These are phyloP conservation scores for Mormyrus hasselquistii DNA, from an alignment of 2,797 vertebrate genomes.

Conservation along the genomic window DNA sequence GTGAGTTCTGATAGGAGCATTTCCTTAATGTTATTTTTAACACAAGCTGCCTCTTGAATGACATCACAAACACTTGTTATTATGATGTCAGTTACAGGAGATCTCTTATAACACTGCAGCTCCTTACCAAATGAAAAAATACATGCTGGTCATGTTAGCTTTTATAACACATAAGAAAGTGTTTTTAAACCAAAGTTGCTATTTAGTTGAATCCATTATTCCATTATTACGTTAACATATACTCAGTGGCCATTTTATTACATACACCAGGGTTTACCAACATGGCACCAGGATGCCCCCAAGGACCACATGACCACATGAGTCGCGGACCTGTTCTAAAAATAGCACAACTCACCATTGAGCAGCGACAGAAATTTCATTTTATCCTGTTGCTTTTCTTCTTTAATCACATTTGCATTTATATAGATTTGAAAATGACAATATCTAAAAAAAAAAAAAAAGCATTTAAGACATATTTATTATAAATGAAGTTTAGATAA, in stretches of 20 bases:
- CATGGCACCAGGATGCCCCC: not conserved
- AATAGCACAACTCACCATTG: not conserved
- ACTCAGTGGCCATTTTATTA: not conserved
- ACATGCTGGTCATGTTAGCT: conserved; percentile 65
- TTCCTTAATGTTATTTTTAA: not conserved
- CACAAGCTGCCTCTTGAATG: not conserved
- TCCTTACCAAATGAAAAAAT: not conserved
- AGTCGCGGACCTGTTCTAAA: not conserved
- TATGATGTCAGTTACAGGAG: not conserved
- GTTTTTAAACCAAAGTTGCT: conserved; percentile 13
- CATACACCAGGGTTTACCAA: not conserved
- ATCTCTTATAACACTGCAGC: not conserved
- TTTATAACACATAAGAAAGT: conserved; percentile 41
- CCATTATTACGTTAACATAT: not conserved
- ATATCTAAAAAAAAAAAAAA: not conserved
- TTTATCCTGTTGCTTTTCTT: not conserved
- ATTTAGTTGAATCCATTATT: not conserved
- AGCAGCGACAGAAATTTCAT: not conserved
- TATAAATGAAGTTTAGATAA: not conserved
- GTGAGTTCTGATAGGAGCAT: not conserved
- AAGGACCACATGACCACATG: not conserved
- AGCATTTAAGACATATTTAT: not conserved
- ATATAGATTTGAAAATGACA: not conserved
- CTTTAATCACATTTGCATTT: not conserved
- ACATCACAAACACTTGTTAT: not conserved